These are phyloP conservation scores for Slavum lentiscoides DNA, from an alignment of 2,888 invertebrate genomes.

Conservation along the genomic window DNA sequence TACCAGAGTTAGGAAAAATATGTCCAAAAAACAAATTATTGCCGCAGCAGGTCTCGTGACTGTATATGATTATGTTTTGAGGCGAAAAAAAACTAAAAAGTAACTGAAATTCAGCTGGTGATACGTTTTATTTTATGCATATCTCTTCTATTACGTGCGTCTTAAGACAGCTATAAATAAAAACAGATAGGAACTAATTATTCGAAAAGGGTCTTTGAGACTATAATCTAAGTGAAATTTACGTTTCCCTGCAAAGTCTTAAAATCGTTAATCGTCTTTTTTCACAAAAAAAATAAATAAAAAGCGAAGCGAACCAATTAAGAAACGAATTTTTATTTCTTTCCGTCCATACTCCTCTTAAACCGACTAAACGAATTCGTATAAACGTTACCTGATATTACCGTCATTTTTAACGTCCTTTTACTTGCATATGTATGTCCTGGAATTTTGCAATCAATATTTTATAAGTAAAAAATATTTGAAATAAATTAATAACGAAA, in stretches of 20 bases:
- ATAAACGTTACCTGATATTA: neutral
- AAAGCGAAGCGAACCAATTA: neutral
- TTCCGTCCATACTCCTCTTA: neutral
- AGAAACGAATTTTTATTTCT: neutral
- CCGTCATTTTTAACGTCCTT: neutral
- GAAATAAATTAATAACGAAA: neutral
- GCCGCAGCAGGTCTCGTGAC: too few species aligned
- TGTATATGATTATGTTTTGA: too few species aligned
- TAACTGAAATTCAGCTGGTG: too few species aligned
- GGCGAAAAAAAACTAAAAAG: too few species aligned
- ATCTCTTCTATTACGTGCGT: neutral
- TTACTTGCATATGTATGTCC: neutral
- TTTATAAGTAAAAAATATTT: neutral
- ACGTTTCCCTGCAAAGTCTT: neutral
- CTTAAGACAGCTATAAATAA: neutral
- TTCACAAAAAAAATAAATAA: neutral
- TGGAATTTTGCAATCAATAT: too few species aligned
- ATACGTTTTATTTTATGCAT: neutral
- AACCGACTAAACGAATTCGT: neutral
- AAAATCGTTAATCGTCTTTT: neutral
- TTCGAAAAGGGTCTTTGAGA: neutral
- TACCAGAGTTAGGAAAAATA: too few species aligned
- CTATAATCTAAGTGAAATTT: neutral
- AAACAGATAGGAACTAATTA: neutral
- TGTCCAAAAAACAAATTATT: too few species aligned